Evolutionary conservation across 2,113 vertebrate species (phyloP).

Genomic region (Tupaia chinensis): DNA sequence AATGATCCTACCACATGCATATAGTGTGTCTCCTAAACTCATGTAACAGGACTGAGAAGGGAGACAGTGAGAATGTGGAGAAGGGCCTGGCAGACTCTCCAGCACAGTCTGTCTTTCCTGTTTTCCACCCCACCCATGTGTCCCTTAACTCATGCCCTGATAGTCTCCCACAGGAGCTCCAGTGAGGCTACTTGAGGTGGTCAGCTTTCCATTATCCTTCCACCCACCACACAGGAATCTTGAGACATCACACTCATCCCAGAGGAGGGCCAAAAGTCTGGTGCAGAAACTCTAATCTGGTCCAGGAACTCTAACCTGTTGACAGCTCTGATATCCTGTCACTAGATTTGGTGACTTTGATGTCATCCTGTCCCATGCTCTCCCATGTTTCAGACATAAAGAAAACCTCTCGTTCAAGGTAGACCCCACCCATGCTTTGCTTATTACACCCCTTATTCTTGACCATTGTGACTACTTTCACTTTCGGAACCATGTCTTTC

Average conservation of each 20-base stretch:
- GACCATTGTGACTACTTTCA: not conserved
- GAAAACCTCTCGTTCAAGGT: not conserved
- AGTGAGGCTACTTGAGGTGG: too few relatives aligned
- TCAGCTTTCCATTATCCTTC: not conserved
- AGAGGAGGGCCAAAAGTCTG: not conserved
- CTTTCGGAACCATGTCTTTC: not conserved
- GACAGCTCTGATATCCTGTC: too few relatives aligned
- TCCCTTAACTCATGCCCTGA: fast-evolving
- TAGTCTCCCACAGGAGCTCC: not conserved
- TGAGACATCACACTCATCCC: not conserved
- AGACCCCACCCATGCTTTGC: not conserved
- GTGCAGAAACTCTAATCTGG: not conserved
- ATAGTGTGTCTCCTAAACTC: not conserved
- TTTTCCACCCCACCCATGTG: not conserved
- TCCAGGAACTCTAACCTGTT: not conserved
- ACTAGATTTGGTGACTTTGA: too few relatives aligned
- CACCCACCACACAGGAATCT: too few relatives aligned
- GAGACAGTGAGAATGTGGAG: not conserved
- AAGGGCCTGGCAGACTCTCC: not conserved
- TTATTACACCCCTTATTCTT: not conserved
- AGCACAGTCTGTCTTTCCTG: too few relatives aligned
- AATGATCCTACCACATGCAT: fast-evolving
- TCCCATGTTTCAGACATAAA: not conserved
- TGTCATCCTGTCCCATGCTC: not conserved
- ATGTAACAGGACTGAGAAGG: fast-evolving